Base-by-base conservation (phyloP, 2,797 vertebrate species). In the Rhynchotus rufescens region DNA sequence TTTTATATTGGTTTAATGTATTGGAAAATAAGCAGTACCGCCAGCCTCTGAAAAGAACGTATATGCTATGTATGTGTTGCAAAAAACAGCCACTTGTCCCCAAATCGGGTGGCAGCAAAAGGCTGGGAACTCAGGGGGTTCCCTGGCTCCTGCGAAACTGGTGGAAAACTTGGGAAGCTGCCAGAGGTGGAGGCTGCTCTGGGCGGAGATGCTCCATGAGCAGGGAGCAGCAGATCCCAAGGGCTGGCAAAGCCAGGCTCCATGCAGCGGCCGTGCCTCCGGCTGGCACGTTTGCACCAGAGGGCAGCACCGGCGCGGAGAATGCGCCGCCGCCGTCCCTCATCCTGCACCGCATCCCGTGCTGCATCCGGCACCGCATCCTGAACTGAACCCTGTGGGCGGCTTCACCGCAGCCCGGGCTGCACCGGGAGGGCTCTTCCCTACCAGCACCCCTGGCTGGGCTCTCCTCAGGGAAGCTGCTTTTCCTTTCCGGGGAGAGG, bases 401-500 rank as follows among this genome's bases (percentile, higher is more conserved):
- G 9, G 36, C 36, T 36, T 36, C 45, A 22, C 14, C 42, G 44
- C 44, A 45, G 20, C 45, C 45, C 20, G 45, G 20, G 8, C 20
- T 21, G 20, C 20, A 26, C 86, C 67, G 59, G 4, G 9, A 9
- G 44, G 10, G 7, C 4, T 6, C 4, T 75, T 61, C 22, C 21
- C 80, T 49, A 47, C 61, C 86, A 25, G 6, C 75, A 36, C 34
- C 44, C 32, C 90, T 85, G 93, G 49, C 45, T 51, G 56, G 28
- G 8, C 60, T 49, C 84, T 95, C 86, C 78, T 60, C 80, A 77
- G 34, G 1, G 2, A 65, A 86, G 25, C 75, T 84, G 15, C 20
- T 84, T 75, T 82, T 49, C 12, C 40, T 80, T 28, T 71, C 44
- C 34, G n/a, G 38, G 68, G 86, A 69, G 69, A 87, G 20, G 36